A percentile compares a stretch with the other conserved stretches of the same genome.
phyloP scores from a whole-genome alignment of 2,888 invertebrate species.

The Acleris holmiana region DNA sequence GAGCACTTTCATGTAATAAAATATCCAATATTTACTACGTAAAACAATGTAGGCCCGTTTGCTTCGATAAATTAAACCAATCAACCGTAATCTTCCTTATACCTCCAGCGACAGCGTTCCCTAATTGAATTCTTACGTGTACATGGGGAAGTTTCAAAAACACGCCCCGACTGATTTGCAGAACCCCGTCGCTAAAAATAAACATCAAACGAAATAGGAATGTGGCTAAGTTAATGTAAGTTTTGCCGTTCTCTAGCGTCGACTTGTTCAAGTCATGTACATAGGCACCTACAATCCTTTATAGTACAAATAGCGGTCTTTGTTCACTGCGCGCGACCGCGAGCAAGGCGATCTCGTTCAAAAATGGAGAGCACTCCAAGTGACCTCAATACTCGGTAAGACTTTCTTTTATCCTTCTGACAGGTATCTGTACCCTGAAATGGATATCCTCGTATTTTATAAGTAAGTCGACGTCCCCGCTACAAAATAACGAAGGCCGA shows the following conservation, averaged over 20 bases:
- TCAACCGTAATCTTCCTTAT: slow-evolving; percentile 29
- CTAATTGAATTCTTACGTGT: slow-evolving; percentile 33
- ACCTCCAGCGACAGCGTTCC: slow-evolving; percentile 11
- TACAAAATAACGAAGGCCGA: slow-evolving; percentile 26
- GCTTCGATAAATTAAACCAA: slow-evolving; percentile 30
- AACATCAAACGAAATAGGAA: slow-evolving; percentile 36
- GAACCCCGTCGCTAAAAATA: slow-evolving; percentile 29
- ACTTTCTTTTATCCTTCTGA: slow-evolving; percentile 58
- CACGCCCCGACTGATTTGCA: slow-evolving; percentile 19
- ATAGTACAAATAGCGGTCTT: slow-evolving; percentile 31
- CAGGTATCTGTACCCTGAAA: slow-evolving; percentile 50
- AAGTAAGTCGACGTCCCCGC: slow-evolving; percentile 13
- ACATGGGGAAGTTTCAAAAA: slow-evolving; percentile 17
- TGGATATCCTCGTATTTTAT: slow-evolving; percentile 33
- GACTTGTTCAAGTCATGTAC: slow-evolving; percentile 24
- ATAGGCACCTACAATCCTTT: slow-evolving; percentile 20
- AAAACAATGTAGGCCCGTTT: slow-evolving; percentile 1
- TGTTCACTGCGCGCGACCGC: slow-evolving; percentile 45
- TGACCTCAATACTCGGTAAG: slow-evolving; percentile 55
- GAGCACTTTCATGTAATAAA: not conserved
- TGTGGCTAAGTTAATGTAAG: slow-evolving; percentile 32
- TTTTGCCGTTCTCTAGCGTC: slow-evolving; percentile 25
- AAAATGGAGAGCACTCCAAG: slow-evolving; percentile 49
- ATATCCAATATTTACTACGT: not conserved
- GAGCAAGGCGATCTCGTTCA: slow-evolving; percentile 48